A percentile compares a stretch with the other conserved stretches of the same genome.
These are phyloP conservation scores for Melanitta fusca DNA, from an alignment of 2,797 vertebrate species.

Conservation along the genomic window DNA sequence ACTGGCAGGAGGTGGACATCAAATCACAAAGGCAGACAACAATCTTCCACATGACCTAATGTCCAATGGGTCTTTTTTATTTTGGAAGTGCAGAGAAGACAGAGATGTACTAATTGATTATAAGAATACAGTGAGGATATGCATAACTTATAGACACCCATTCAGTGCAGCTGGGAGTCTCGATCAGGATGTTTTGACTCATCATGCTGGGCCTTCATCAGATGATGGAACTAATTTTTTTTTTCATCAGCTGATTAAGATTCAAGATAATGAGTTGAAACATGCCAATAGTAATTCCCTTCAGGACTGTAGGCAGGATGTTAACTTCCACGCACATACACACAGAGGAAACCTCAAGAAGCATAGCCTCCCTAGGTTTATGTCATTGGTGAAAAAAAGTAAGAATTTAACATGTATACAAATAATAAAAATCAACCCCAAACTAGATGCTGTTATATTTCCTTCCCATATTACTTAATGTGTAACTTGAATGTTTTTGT, in stretches of 20 bases:
- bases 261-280: constrained; percentile 79
- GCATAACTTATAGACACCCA: background rate
- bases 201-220: constrained; percentile 76
- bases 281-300: constrained; percentile 72
- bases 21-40: background rate
- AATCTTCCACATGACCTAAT: background rate
- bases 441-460: background rate
- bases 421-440: background rate
- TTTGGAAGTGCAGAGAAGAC: background rate
- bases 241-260: constrained; percentile 76
- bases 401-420: background rate
- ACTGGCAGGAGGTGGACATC: background rate
- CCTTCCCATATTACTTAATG: constrained; percentile 2
- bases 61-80: background rate
- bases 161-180: constrained; percentile 53
- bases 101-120: background rate
- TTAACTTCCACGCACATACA: constrained; percentile 38
- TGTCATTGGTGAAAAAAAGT: background rate
- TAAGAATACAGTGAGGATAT: constrained; percentile 30
- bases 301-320: constrained; percentile 56
- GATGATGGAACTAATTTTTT: constrained; percentile 72
- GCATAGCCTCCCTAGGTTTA: background rate
- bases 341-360: constrained; percentile 31
- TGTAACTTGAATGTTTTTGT: constrained; percentile 19
- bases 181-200: constrained; percentile 77